Evolutionary conservation across 2,888 invertebrate species (phyloP), one percentile per base, ranked within the genome.

Genomic region (Acleris emargana): DNA sequence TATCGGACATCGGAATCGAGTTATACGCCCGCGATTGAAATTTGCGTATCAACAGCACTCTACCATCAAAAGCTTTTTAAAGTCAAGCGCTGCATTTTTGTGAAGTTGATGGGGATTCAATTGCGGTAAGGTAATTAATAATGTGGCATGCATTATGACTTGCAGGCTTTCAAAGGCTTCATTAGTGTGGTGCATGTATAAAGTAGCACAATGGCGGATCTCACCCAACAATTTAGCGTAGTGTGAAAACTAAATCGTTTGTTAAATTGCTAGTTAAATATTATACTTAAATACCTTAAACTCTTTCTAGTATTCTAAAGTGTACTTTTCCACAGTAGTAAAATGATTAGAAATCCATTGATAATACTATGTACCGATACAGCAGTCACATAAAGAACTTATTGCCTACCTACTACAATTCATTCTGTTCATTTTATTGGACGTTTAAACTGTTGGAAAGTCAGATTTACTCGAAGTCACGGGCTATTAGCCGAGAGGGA

Each of bases 1-100:
- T 62, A 55, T 55, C 49, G 49, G 54, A 62, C 55, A 55, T 55
- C 32, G 49, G 22, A 42, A 50, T 62, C 54, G 54, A 62, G 61
- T 62, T 62, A 61, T 61, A 50, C 49, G 18, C 51, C 59, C 51
- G 59, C 43, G 51, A 60, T 51, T 60, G 59, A 60, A 60, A 60
- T 60, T 60, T 60, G 59, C 59, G 51, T 60, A 60, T 60, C 59
- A 60, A 60, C 58, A 38, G 47, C 54, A 62, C 53, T 62, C 20
- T 18, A 25, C 13, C 61, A 32, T 47, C 28, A 47, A 62, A 62
- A 54, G 54, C 61, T 54, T 54, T 61, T 54, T 47, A 54, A 49
- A 49, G 38, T 54, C 47, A 22, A 54, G 52, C 45, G 45, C 61
- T 47, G 54, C 54, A 62, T 62, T 55, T 62, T 62, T 50, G 18